Conservation (phyloP, 2,113 vertebrate genomes). For the Poecilia latipinna region DNA sequence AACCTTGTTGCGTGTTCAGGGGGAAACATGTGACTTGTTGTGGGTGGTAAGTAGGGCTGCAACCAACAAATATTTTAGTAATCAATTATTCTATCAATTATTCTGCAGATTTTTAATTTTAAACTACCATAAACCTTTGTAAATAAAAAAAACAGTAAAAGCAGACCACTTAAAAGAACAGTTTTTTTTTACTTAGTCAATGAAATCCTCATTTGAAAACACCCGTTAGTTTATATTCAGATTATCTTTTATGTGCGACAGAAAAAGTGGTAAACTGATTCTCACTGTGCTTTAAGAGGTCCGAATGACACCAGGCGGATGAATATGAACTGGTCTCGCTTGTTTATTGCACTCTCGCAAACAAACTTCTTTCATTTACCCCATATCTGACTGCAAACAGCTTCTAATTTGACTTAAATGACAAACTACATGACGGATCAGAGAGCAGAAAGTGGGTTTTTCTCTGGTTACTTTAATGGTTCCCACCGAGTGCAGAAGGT, state of each 20-base stretch:
- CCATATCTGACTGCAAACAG: slow-evolving; percentile 18
- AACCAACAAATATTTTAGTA: no score
- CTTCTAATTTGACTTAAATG: slow-evolving; percentile 19
- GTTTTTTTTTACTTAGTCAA: not conserved
- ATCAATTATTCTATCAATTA: no score
- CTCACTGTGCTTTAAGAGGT: not conserved
- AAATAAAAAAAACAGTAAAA: no score
- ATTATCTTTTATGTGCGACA: no score
- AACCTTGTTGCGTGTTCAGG: no score
- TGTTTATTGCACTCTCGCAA: slow-evolving; percentile 30
- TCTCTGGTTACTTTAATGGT: slow-evolving; percentile 18
- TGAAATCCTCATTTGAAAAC: no score
- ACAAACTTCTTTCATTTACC: slow-evolving; percentile 35
- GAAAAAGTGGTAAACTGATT: not conserved
- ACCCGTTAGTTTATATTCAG: no score
- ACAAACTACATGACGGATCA: slow-evolving; percentile 31
- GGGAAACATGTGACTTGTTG: no score
- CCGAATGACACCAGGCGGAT: not conserved
- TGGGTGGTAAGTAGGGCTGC: no score
- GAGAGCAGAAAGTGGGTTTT: slow-evolving; percentile 29
- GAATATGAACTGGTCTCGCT: slow-evolving; percentile 3
- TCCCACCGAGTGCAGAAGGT: slow-evolving; percentile 19
- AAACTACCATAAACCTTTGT: no score
- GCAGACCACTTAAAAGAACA: not conserved
- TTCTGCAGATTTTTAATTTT: no score